These are phyloP conservation scores for Marisa cornuarietis DNA, from an alignment of 1,140 invertebrate species.

Conservation along the genomic window DNA sequence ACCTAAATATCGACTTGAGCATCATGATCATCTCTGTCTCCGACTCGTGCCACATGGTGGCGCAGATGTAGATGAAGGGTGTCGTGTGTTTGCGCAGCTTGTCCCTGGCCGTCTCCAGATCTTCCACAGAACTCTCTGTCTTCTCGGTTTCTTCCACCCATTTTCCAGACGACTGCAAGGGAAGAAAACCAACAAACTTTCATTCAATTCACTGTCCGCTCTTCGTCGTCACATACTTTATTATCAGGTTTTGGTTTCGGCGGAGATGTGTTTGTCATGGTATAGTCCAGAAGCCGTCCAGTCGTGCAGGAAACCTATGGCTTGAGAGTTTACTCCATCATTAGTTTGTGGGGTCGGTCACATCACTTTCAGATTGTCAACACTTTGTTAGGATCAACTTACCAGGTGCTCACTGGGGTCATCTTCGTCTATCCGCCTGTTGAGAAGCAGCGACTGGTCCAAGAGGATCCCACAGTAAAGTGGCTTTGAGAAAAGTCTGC, in stretches of 20 bases:
- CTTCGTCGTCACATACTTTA: no score
- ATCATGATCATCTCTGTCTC: conserved; percentile 67
- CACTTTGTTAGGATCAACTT: background rate
- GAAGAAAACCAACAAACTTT: background rate
- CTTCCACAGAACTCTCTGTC: background rate
- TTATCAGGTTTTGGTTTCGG: no score
- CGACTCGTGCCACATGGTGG: conserved; percentile 69
- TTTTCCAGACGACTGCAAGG: background rate
- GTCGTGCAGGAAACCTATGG: no score
- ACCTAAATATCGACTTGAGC: conserved; percentile 67
- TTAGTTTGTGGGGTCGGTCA: no score
- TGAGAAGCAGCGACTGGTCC: conserved; percentile 94
- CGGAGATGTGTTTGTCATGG: no score
- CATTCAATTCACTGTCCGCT: no score
- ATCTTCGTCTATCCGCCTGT: conserved; percentile 90
- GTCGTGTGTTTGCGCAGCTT: conserved; percentile 37
- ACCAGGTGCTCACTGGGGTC: conserved; percentile 62
- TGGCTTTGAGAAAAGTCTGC: conserved; percentile 85
- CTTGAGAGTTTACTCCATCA: no score
- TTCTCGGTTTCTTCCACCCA: background rate
- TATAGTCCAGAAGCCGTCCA: no score
- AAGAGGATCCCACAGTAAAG: conserved; percentile 93
- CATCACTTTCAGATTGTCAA: no score
- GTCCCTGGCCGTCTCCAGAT: background rate
- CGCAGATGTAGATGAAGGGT: conserved; percentile 65